Percentiles rank a stretch among this genome's conserved stretches.
These are phyloP conservation scores for Leucoma salicis DNA, from an alignment of 2,888 invertebrate species.

Conservation along the genomic window DNA sequence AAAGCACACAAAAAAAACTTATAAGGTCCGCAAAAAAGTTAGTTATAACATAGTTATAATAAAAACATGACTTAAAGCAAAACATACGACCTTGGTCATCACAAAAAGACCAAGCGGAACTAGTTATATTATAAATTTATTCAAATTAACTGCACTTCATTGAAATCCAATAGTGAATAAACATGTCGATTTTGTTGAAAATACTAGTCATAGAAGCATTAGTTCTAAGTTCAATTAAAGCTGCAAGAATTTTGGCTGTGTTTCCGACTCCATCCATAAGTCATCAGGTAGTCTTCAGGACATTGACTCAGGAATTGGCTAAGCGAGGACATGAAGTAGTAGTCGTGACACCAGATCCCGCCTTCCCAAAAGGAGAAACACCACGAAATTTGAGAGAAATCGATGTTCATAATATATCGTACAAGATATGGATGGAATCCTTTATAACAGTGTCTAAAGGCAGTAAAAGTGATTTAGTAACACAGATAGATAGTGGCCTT, in stretches of 20 bases:
- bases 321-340: constrained; percentile 67
- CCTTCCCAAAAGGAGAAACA: constrained; percentile 38
- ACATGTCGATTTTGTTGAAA: too few species aligned
- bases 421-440: constrained; percentile 29
- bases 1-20: too few species aligned
- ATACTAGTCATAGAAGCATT: too few species aligned
- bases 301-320: constrained; percentile 57
- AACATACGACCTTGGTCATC: too few species aligned
- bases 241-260: constrained; percentile 38
- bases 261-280: constrained; percentile 65
- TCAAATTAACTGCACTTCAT: too few species aligned
- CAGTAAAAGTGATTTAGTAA: constrained; percentile 10
- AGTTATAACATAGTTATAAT: too few species aligned
- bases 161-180: too few species aligned
- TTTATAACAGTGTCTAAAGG: constrained; percentile 6
- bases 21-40: too few species aligned
- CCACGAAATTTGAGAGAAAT: constrained; percentile 63
- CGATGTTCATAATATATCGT: constrained; percentile 48
- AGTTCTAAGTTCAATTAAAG: constrained; percentile 13
- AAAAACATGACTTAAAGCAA: too few species aligned
- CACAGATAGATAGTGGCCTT: constrained; percentile 13
- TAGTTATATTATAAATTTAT: too few species aligned
- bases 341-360: constrained; percentile 63
- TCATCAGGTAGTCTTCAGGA: constrained; percentile 65
- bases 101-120: too few species aligned